Evolutionary conservation across 2,113 vertebrate genomes (phyloP).

Genomic region (Coreoperca whiteheadi): DNA sequence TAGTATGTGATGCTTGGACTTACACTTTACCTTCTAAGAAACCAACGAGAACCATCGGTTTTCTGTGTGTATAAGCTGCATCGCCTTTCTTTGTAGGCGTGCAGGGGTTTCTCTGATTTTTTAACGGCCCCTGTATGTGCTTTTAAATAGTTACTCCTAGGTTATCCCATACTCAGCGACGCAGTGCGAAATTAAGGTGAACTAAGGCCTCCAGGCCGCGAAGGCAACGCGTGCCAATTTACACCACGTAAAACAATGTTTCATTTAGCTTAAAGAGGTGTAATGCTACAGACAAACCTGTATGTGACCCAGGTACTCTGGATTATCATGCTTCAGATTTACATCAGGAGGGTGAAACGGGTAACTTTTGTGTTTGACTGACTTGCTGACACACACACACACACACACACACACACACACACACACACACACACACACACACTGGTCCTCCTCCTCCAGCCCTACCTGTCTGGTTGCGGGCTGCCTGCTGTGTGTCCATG

Average conservation of each 20-base stretch:
- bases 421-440: slow-evolving; percentile 30
- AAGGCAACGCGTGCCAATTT: not conserved
- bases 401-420: not conserved
- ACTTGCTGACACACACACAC: not conserved
- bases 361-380: not conserved
- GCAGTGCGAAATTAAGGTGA: not conserved
- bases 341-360: not conserved
- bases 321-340: not conserved
- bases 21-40: not conserved
- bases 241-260: not conserved
- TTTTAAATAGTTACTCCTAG: not conserved
- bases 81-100: not conserved
- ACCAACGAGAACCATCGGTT: not conserved
- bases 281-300: not conserved
- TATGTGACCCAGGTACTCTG: not conserved
- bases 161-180: not conserved
- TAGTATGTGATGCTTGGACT: not conserved
- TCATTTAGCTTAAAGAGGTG: not conserved
- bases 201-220: not conserved
- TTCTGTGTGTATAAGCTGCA: not conserved
- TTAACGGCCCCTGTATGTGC: not conserved
- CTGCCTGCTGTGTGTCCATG: slow-evolving; percentile 90
- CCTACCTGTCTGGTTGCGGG: slow-evolving; percentile 92
- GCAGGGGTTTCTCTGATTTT: not conserved
- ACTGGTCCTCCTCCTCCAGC: not conserved